Conservation (phyloP, 1,140 invertebrate species). For the Camponotus floridanus region DNA sequence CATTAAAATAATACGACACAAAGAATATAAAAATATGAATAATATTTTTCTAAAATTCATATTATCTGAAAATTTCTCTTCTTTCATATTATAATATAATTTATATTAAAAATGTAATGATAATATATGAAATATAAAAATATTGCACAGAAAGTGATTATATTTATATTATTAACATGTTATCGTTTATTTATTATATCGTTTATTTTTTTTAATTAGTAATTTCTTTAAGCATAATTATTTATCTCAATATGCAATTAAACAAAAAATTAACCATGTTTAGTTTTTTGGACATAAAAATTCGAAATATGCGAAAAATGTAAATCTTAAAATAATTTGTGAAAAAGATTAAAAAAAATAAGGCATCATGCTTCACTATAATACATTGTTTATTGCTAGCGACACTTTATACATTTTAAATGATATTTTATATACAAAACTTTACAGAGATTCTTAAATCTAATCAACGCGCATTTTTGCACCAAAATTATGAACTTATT, state of each 20-base stretch:
- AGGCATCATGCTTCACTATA: slow-evolving; percentile 7
- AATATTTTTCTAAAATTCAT: neutral
- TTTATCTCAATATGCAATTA: slow-evolving; percentile 5
- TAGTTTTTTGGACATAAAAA: neutral
- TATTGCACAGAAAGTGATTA: too few relatives aligned
- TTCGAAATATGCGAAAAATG: neutral
- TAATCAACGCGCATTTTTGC: slow-evolving; percentile 1
- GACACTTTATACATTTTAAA: slow-evolving; percentile 64
- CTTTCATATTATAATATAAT: neutral
- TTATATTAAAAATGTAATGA: too few relatives aligned
- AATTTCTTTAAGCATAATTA: slow-evolving; percentile 6
- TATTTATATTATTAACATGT: neutral
- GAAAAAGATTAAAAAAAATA: neutral
- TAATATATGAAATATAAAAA: neutral
- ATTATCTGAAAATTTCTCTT: neutral
- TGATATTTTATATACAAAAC: slow-evolving; percentile 75
- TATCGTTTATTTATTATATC: too few relatives aligned
- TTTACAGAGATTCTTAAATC: slow-evolving; percentile 70
- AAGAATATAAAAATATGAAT: neutral
- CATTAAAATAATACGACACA: neutral
- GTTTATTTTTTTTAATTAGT: neutral
- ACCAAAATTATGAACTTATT: neutral
- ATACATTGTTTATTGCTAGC: slow-evolving; percentile 67
- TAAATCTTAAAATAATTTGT: neutral
- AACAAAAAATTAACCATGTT: neutral